These are phyloP conservation scores for Indicator maculatus DNA, from an alignment of 2,113 vertebrate genomes.

Conservation along the genomic window DNA sequence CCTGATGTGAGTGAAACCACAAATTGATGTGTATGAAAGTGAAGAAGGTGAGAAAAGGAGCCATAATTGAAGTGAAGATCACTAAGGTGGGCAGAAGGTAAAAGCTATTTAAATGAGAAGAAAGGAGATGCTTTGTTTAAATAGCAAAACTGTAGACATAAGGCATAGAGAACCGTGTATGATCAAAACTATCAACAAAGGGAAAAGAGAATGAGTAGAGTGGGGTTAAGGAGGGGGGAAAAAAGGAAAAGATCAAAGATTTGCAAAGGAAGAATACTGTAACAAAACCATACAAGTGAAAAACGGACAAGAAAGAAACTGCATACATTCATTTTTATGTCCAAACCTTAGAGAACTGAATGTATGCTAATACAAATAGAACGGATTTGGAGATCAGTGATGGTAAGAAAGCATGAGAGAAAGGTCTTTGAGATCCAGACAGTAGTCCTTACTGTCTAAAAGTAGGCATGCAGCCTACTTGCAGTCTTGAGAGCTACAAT, in stretches of 20 bases:
- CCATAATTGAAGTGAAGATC: neutral
- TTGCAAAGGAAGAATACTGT: neutral
- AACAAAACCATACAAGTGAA: neutral
- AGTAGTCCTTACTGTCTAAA: neutral
- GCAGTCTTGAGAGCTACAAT: neutral
- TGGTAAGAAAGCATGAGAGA: neutral
- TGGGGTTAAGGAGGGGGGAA: rapidly evolving
- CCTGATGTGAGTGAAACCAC: neutral
- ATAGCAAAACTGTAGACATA: neutral
- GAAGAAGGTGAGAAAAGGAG: neutral
- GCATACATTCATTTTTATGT: neutral
- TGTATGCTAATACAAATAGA: neutral
- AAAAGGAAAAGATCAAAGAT: neutral
- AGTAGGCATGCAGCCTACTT: neutral
- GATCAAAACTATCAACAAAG: neutral
- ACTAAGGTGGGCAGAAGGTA: neutral
- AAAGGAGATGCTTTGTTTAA: neutral
- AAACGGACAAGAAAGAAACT: neutral
- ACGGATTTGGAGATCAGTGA: neutral
- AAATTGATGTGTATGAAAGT: neutral
- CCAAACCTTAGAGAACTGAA: neutral
- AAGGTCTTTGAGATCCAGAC: neutral
- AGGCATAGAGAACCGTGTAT: neutral
- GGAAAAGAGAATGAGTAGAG: neutral
- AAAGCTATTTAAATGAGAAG: neutral